Evolutionary conservation across 2,113 vertebrate genomes (phyloP).

Genomic region (Bettongia penicillata): DNA sequence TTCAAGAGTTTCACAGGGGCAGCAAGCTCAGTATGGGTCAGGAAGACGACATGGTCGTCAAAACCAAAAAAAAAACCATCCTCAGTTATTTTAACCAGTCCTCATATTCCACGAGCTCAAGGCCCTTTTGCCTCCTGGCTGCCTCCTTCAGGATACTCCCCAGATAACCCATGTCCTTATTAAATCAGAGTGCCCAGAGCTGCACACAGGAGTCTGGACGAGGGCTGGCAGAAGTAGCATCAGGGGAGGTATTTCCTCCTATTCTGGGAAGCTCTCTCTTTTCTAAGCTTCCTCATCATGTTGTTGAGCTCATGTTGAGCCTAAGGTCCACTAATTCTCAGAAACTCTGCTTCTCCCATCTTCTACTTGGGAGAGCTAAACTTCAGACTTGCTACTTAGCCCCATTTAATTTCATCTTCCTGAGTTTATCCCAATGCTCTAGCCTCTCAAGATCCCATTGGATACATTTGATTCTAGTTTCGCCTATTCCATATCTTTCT

Average conservation of each 20-base stretch:
- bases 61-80: neutral
- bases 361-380: neutral
- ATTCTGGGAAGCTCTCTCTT: neutral
- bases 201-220: neutral
- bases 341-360: neutral
- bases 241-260: neutral
- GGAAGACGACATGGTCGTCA: neutral
- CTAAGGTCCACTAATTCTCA: neutral
- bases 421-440: neutral
- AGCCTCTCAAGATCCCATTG: neutral
- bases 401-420: neutral
- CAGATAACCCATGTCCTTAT: neutral
- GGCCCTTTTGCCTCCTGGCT: neutral
- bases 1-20: neutral
- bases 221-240: neutral
- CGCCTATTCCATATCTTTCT: neutral
- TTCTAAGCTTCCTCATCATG: neutral
- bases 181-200: neutral
- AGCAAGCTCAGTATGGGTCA: neutral
- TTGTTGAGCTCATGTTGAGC: accelerated
- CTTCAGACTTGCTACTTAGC: neutral
- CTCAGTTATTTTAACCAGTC: neutral
- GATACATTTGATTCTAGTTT: neutral
- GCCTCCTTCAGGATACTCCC: neutral
- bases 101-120: neutral